phyloP scores from a whole-genome alignment of 2,113 vertebrate species.

The Lophius piscatorius region DNA sequence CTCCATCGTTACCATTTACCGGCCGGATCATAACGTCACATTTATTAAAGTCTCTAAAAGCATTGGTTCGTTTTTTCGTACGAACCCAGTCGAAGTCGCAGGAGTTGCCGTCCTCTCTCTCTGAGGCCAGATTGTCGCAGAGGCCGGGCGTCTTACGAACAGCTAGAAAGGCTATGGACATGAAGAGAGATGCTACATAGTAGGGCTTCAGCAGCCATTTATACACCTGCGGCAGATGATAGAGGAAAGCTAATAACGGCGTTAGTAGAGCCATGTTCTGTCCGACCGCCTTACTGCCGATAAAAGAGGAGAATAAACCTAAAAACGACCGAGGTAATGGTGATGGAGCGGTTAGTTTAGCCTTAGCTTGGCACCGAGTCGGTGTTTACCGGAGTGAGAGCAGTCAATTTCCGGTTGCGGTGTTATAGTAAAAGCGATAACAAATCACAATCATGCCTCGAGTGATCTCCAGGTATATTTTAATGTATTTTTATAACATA shows the following conservation, averaged over 20 bases:
- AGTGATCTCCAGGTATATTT: not conserved
- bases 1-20: no score
- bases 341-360: conserved; percentile 11
- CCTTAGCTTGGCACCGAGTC: not conserved
- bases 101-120: conserved; percentile 93
- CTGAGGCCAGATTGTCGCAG: conserved; percentile 85
- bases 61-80: conserved; percentile 39
- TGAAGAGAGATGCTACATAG: conserved; percentile 87
- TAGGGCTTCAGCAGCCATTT: conserved; percentile 93
- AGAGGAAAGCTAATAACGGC: conserved; percentile 87
- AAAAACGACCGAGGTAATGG: not conserved
- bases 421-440: conserved; percentile 20
- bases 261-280: conserved; percentile 89
- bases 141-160: conserved; percentile 90
- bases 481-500: not conserved
- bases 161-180: conserved; percentile 87
- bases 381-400: not conserved
- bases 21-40: no score
- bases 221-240: conserved; percentile 89
- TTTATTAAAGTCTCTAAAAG: no score
- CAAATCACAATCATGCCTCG: not conserved
- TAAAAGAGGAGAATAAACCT: not conserved
- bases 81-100: conserved; percentile 98
- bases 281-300: not conserved
- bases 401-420: conserved; percentile 15